These are phyloP conservation scores for Erebia epiphron DNA, from an alignment of 2,888 invertebrate species.

Conservation along the genomic window DNA sequence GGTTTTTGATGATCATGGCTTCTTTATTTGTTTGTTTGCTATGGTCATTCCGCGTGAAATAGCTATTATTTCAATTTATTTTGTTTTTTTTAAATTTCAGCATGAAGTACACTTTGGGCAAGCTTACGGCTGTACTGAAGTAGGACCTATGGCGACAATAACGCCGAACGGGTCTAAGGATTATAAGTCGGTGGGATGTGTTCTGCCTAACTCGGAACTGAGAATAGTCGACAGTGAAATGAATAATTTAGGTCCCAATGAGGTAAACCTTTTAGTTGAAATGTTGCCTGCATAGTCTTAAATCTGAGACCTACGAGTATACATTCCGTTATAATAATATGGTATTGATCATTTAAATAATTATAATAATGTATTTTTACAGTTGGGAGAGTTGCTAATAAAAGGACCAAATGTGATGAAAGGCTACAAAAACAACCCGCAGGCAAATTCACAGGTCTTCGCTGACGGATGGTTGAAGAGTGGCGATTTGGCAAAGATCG, in stretches of 20 bases:
- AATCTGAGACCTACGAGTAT: no score
- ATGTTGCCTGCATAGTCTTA: no score
- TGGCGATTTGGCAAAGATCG: constrained; percentile 87
- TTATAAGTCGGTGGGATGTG: constrained; percentile 76
- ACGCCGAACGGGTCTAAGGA: constrained; percentile 50
- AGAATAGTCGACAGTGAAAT: constrained; percentile 81
- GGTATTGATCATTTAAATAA: no score
- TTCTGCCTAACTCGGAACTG: constrained; percentile 83
- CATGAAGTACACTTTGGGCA: constrained; percentile 58
- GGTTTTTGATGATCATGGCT: no score
- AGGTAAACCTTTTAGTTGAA: constrained; percentile 48
- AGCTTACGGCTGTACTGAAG: constrained; percentile 89
- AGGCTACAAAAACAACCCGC: constrained; percentile 89
- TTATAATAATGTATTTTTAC: neutral
- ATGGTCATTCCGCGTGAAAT: no score
- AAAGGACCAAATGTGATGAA: constrained; percentile 92
- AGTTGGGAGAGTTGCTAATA: constrained; percentile 86
- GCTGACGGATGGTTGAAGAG: constrained; percentile 89
- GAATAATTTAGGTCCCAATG: constrained; percentile 78
- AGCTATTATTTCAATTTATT: neutral
- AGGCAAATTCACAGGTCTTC: constrained; percentile 87
- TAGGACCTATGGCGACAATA: constrained; percentile 80
- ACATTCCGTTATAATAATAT: no score
- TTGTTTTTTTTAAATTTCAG: constrained; percentile 51
- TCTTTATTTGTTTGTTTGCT: no score